Base-by-base conservation (phyloP, 1,140 invertebrate genomes). In the Platyscapa corneri region DNA sequence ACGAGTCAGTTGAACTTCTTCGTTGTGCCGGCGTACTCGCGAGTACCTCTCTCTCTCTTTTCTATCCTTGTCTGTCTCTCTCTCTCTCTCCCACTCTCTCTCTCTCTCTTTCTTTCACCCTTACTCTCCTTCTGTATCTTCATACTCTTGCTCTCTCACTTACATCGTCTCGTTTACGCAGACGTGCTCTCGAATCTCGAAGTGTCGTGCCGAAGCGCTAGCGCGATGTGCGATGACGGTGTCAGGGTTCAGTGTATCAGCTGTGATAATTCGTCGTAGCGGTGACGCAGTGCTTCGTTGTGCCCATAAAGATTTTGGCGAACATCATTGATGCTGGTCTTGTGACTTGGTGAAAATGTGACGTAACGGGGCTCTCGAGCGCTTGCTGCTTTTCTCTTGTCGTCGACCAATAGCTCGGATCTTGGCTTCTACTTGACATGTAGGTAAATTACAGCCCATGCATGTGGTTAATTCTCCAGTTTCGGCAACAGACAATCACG, bases 21-120 rank as follows among this genome's bases (percentile, higher is more conserved):
- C 83, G 78, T 84, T 84, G 67, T 70, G 76, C 75, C 75, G 65
- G 83, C 64, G 76, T 65, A 46, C 60, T 65, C 82, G 82, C 82
- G 82, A 65, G 82, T 84, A 72, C n/a, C 32, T 53, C 65, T 83
- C 20, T 53, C 83, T 27, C 46, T 82, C 37, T 49, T 32, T 64
- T 32, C 60, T 32, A 37, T 49, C 32, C 77, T 37, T 70, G 0
- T 74, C 30, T 74, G 67, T 72, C 53, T 30, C 32, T 56, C 16
- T 18, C 27, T 30, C 20, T 87, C 32, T 72, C 39, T 53, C 34
- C n/a, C 34, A 27, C 67, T 32, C 76, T 42, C 30, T 34, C 49
- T 86, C 67, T 74, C 34, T 64, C 37, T 83, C 67, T 56, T 39
- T 53, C 18, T n/a, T n/a, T 42, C 39, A 23, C 32, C 18, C 65